Evolutionary conservation across 2,888 invertebrate species (phyloP), one percentile per base, ranked within the genome.

Genomic region (Xylocampa areola): DNA sequence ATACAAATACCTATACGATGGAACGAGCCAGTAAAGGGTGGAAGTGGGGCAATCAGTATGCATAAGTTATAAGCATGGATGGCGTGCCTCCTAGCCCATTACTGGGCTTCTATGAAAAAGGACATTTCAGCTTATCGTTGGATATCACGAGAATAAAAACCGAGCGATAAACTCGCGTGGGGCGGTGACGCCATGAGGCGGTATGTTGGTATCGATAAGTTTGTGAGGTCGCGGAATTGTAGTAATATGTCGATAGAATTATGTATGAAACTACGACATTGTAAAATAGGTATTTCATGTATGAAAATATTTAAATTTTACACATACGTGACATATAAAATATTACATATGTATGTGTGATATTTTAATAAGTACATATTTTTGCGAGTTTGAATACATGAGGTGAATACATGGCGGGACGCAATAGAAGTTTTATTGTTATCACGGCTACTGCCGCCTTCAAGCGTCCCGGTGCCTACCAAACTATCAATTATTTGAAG

Each of bases 71-170:
- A 88, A 90, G 80, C 69, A 66, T 48, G 82, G 85, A 79, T 93
- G 80, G 92, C 93, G 93, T 93, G 93, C 89, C 84, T 90, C 80
- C 82, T 80, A 80, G 78, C 81, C 92, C 92, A 93, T 94, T 93
- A 94, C 86, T 83, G 88, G 72, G 82, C 86, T 93, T 94, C 94
- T 93, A 92, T 93, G 93, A 90, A 94, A 94, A 93, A 92, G 92
- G 92, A 93, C 92, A 92, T 92, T 92, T 90, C 86, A 81, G 81
- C 86, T 94, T 94, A 93, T 94, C 94, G 88, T 73, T 82, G 90
- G 91, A 88, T 92, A 94, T 93, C 93, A 91, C 89, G 89, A 91
- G 92, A 93, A 93, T 93, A 93, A 93, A 92, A 93, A 91, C 88
- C 64, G 72, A 50, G 70, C 77, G 93, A 93, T 93, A 92, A 93